Evolutionary conservation across 2,888 invertebrate species (phyloP).

Genomic region (Panzeria rudis): DNA sequence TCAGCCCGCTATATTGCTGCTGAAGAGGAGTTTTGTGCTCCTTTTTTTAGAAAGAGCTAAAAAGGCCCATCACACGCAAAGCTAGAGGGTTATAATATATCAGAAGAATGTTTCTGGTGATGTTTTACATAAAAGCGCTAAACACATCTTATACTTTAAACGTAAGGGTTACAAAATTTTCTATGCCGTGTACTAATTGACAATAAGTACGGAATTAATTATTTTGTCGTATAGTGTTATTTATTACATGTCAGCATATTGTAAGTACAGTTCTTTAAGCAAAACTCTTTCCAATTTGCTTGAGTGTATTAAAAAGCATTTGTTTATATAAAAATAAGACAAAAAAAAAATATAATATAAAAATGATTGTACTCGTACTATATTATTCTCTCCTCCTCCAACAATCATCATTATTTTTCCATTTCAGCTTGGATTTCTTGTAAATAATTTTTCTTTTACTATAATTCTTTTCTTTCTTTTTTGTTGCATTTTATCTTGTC

Average conservation of each 20-base stretch:
- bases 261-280: background rate
- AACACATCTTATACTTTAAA: too few relatives aligned
- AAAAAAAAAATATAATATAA: background rate
- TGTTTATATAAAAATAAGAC: background rate
- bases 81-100: too few relatives aligned
- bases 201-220: too few relatives aligned
- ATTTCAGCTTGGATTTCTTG: slow-evolving; percentile 28
- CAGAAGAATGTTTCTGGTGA: too few relatives aligned
- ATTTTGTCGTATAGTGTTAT: too few relatives aligned
- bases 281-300: background rate
- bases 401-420: slow-evolving; percentile 37
- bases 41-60: too few relatives aligned
- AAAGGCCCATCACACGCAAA: too few relatives aligned
- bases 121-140: too few relatives aligned
- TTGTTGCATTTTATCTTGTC: background rate
- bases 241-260: background rate
- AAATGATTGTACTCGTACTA: slow-evolving; percentile 6
- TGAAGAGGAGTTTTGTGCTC: too few relatives aligned
- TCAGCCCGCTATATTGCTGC: too few relatives aligned
- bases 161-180: too few relatives aligned
- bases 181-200: too few relatives aligned
- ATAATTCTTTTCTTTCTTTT: background rate
- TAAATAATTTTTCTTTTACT: slow-evolving; percentile 2
- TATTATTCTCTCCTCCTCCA: background rate
- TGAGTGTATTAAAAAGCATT: background rate